Base-by-base conservation (phyloP, 1,140 invertebrate genomes). In the Helicoverpa armigera region DNA sequence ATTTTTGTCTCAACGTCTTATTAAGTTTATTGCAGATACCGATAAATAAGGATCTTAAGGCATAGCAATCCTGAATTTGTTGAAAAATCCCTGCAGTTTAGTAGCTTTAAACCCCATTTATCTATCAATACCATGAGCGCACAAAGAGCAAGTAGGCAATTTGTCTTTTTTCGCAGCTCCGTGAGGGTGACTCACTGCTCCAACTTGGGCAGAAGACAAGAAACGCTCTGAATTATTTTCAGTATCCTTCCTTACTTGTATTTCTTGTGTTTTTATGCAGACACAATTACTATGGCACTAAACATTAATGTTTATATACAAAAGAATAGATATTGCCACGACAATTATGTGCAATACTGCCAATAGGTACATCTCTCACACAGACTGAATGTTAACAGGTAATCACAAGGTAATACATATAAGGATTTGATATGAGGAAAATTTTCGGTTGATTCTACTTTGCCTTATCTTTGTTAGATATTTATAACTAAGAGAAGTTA, bases 1-100 rank as follows among this genome's bases (percentile, higher is more conserved):
- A 83, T 81, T 79, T 81, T 86, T 82, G 67, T 75, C 61, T 53
- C 16, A 74, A 74, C 58, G 18, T 56, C 58, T 73, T 74, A 82
- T 79, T 58, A 29, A 23, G 75, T 77, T 77, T 65, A 67, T 65
- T 65, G 53, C 7, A 35, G 65, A 77, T 65, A 77, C 12, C 13
- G 56, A 74, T 69, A 7, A 29, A 35, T 54, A 69, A 50, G 58
- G 29, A 67, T 67, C n/a, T 35, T 18, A 35, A 51, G 16, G 23
- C 9, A 76, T 43, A 77, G n/a, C 11, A 77, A 77, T 9, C 16
- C 18, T 23, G 12, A 29, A n/a, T 70, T 29, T 51, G 16, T 67
- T 11, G n/a, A 16, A 35, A 67, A 35, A 67, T 67, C 43, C 43
- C 10, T 69, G 35, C 43, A 50, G 43, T 50, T 69, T 16, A 69